Evolutionary conservation across 2,888 invertebrate genomes (phyloP).

Genomic region (Hedya salicella): DNA sequence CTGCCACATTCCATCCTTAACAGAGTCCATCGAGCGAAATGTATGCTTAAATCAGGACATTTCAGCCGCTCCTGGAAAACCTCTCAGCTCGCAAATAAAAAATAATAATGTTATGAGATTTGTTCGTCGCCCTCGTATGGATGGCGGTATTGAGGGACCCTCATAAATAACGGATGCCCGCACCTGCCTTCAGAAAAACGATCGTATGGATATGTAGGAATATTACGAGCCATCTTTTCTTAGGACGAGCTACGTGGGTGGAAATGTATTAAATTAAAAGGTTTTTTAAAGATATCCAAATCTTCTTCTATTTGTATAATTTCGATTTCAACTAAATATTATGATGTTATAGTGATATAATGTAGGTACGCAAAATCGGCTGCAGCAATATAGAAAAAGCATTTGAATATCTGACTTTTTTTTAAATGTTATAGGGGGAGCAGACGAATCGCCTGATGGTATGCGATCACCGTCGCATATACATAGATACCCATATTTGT

Average conservation of each 20-base stretch:
- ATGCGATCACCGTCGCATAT: too few species aligned
- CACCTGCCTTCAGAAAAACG: conserved; percentile 64
- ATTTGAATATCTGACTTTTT: too few species aligned
- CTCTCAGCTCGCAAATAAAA: conserved; percentile 41
- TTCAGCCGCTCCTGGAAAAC: conserved; percentile 30
- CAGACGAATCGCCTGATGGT: too few species aligned
- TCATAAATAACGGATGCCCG: conserved; percentile 66
- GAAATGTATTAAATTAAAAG: conserved; percentile 30
- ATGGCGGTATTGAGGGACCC: conserved; percentile 56
- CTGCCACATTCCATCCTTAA: conserved; percentile 11
- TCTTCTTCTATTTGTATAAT: too few species aligned
- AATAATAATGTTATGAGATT: conserved; percentile 45
- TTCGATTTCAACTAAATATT: too few species aligned
- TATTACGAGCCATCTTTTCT: conserved; percentile 49
- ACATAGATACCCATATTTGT: too few species aligned
- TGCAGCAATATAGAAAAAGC: too few species aligned
- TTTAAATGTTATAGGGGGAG: too few species aligned
- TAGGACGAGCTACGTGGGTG: conserved; percentile 21
- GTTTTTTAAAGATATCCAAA: neutral
- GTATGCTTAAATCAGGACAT: conserved; percentile 40
- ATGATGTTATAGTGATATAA: too few species aligned
- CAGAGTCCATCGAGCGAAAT: conserved; percentile 39
- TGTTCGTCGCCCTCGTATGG: conserved; percentile 41
- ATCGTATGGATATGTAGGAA: conserved; percentile 55
- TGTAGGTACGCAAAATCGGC: too few species aligned